These are phyloP conservation scores for Dorcus hopei DNA, from an alignment of 2,888 invertebrate genomes.

Conservation along the genomic window DNA sequence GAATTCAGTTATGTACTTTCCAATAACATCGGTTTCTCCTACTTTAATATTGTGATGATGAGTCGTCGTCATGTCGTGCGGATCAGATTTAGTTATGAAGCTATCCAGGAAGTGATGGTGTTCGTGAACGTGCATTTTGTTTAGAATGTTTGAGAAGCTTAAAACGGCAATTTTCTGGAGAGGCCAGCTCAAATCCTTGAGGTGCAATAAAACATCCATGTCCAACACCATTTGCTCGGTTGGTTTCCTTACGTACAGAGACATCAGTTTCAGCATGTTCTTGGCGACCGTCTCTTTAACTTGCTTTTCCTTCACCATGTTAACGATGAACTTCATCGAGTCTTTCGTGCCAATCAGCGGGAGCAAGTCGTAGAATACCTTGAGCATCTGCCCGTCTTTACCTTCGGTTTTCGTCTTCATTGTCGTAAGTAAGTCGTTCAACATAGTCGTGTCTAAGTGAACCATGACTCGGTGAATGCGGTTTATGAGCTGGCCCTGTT, in stretches of 20 bases:
- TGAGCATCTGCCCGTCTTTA: conserved; percentile 21
- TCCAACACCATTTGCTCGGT: conserved; percentile 43
- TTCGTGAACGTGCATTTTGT: conserved; percentile 36
- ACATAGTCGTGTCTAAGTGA: conserved; percentile 36
- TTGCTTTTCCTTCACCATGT: conserved; percentile 41
- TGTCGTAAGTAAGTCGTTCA: conserved; percentile 37
- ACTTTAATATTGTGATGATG: neutral
- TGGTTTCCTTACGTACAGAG: conserved; percentile 46
- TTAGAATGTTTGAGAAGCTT: conserved; percentile 48
- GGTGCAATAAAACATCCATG: conserved; percentile 39
- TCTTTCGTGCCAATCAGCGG: conserved; percentile 51
- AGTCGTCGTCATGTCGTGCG: neutral
- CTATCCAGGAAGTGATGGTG: conserved; percentile 15
- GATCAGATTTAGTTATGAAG: neutral
- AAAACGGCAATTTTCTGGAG: conserved; percentile 46
- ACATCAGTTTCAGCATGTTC: conserved; percentile 44
- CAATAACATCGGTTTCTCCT: conserved; percentile 20
- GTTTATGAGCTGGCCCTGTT: conserved; percentile 41
- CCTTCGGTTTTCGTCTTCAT: conserved; percentile 23
- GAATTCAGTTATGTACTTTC: conserved; percentile 32
- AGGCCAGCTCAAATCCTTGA: conserved; percentile 29
- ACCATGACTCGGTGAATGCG: conserved; percentile 38
- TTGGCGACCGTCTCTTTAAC: conserved; percentile 39
- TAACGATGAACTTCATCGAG: conserved; percentile 43
- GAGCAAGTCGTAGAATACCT: conserved; percentile 48